These are phyloP conservation scores for Phyllotis vaccarum DNA, from an alignment of 2,797 vertebrate species.

Conservation along the genomic window DNA sequence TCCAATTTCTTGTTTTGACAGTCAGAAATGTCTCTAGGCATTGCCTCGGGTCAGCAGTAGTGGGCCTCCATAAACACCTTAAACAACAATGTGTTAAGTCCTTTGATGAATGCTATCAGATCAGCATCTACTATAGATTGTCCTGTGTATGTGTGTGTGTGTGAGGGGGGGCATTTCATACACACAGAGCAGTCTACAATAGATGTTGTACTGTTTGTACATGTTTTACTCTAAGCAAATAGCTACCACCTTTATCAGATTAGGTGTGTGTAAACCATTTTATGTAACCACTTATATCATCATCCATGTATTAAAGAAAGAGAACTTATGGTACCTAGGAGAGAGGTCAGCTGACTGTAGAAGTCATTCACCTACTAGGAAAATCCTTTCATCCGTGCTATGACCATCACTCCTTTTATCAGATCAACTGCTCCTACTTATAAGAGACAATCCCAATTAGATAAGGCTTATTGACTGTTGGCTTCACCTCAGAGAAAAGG, in stretches of 20 bases:
- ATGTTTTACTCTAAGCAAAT: not conserved
- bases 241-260: not conserved
- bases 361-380: not conserved
- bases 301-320: not conserved
- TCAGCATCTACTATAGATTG: not conserved
- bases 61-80: not conserved
- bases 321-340: not conserved
- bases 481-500: not conserved
- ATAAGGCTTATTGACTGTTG: not conserved
- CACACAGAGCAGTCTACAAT: too few species aligned
- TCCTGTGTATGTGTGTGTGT: not conserved
- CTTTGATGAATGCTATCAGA: not conserved
- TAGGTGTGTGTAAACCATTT: not conserved
- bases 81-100: not conserved
- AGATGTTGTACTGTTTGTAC: not conserved
- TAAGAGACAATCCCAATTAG: too few species aligned
- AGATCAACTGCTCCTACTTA: not conserved
- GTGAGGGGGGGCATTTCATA: not conserved
- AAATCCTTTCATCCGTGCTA: not conserved
- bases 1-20: not conserved
- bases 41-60: not conserved
- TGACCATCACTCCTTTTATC: not conserved
- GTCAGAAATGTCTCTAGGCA: not conserved
- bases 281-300: not conserved
- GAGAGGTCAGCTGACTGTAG: not conserved